A percentile compares a stretch with the other conserved stretches of the same genome.
Evolutionary conservation across 2,797 vertebrate species (phyloP).

Genomic region (Gobio occitaniae): DNA sequence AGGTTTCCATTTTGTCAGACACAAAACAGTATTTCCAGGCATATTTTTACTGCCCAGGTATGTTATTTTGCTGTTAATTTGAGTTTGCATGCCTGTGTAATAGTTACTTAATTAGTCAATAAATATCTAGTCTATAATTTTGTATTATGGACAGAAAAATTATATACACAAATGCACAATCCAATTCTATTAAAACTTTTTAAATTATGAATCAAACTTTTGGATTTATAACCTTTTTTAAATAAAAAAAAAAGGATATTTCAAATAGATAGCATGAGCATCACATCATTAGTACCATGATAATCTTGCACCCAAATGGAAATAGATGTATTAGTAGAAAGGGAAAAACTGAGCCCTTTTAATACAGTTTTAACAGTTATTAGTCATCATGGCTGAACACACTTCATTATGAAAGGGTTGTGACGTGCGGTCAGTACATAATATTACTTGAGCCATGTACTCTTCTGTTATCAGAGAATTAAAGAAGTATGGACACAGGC

Average conservation of each 20-base stretch:
- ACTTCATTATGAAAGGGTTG: neutral
- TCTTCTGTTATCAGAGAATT: neutral
- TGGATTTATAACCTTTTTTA: neutral
- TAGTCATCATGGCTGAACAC: neutral
- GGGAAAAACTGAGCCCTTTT: neutral
- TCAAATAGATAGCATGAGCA: slow-evolving; percentile 11
- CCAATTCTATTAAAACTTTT: neutral
- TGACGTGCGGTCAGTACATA: slow-evolving; percentile 6
- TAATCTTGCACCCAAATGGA: neutral
- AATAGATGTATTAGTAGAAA: neutral
- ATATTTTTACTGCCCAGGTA: neutral
- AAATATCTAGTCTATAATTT: neutral
- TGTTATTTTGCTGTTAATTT: neutral
- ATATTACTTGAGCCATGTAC: slow-evolving; percentile 4
- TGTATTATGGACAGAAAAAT: neutral
- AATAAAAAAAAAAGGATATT: neutral
- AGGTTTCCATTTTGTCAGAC: neutral
- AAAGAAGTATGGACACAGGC: slow-evolving; percentile 7
- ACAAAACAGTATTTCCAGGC: neutral
- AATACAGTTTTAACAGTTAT: slow-evolving; percentile 14
- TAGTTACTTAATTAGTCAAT: neutral
- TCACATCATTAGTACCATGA: neutral
- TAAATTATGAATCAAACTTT: neutral
- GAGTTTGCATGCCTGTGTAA: neutral
- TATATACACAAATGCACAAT: neutral